These are phyloP conservation scores for Elephas maximus DNA, from an alignment of 2,113 vertebrate genomes.

Conservation along the genomic window DNA sequence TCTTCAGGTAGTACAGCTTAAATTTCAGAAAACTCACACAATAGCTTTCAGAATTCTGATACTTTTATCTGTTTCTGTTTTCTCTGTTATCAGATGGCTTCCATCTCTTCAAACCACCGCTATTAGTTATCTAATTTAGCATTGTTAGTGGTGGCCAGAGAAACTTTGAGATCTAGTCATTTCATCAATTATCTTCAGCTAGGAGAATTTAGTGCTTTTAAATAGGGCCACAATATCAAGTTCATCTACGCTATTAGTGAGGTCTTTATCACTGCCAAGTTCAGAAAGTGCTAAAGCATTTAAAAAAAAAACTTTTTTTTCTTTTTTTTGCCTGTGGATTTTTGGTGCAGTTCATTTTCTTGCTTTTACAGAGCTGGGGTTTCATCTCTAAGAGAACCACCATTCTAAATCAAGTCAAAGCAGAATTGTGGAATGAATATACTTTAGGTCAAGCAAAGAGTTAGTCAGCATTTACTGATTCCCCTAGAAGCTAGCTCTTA, in stretches of 20 bases:
- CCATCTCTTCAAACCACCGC: constrained; percentile 52
- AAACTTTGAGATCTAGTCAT: constrained; percentile 74
- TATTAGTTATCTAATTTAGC: constrained; percentile 76
- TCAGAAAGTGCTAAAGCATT: constrained; percentile 66
- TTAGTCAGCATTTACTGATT: constrained; percentile 25
- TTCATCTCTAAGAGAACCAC: constrained; percentile 61
- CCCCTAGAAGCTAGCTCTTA: not conserved
- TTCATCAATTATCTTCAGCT: constrained; percentile 77
- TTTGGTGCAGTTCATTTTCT: constrained; percentile 44
- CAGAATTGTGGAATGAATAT: constrained; percentile 16
- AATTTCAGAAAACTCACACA: constrained; percentile 69
- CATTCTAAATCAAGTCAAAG: constrained; percentile 39
- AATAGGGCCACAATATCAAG: constrained; percentile 78
- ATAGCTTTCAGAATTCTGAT: constrained; percentile 52
- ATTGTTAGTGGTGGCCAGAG: constrained; percentile 63
- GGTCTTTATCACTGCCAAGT: constrained; percentile 77
- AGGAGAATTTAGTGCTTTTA: constrained; percentile 79
- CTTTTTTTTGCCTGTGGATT: constrained; percentile 58
- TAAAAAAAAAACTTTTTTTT: not conserved
- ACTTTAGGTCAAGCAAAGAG: not conserved
- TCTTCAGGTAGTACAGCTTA: constrained; percentile 43
- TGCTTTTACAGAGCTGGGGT: constrained; percentile 37
- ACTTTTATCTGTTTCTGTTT: constrained; percentile 79
- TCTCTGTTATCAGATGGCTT: constrained; percentile 70
- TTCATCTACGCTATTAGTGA: constrained; percentile 80